phyloP scores from a whole-genome alignment of 1,140 invertebrate species.

The Eulimnadia texana region DNA sequence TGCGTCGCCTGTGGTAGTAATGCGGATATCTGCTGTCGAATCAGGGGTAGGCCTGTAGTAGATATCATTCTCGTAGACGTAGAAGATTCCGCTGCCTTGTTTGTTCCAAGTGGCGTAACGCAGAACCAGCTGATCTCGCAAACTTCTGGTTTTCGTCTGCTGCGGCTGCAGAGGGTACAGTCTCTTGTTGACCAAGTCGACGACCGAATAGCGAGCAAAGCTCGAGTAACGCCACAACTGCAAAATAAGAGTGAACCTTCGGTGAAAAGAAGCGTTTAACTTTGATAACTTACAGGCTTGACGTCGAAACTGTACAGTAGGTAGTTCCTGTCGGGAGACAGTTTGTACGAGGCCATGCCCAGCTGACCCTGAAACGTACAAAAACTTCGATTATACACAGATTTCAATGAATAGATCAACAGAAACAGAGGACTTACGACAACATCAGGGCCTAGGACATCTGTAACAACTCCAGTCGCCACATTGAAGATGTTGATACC shows the following conservation, averaged over 20 bases:
- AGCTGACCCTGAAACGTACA: conserved; percentile 27
- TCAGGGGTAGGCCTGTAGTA: conserved; percentile 45
- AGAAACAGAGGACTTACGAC: conserved; percentile 17
- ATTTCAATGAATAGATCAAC: neutral
- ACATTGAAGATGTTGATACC: conserved; percentile 21
- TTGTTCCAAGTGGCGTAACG: conserved; percentile 47
- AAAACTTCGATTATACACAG: conserved; percentile 1
- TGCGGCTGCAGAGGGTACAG: conserved; percentile 20
- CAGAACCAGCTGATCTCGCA: conserved; percentile 41
- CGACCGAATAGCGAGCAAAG: conserved; percentile 38
- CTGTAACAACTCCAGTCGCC: conserved; percentile 8
- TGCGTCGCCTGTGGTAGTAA: conserved; percentile 39
- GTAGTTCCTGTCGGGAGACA: conserved; percentile 36
- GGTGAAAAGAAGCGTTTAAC: conserved; percentile 13
- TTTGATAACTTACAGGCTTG: conserved; percentile 34
- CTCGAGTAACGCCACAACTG: conserved; percentile 40
- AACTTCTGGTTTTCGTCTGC: conserved; percentile 30
- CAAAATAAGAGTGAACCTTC: neutral
- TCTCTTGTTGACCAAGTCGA: conserved; percentile 34
- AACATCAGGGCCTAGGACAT: conserved; percentile 10
- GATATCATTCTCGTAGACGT: conserved; percentile 67
- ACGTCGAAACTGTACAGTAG: conserved; percentile 33
- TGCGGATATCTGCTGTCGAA: conserved; percentile 29
- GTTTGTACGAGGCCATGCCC: conserved; percentile 32
- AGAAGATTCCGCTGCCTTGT: conserved; percentile 48